Evolutionary conservation across 1,140 invertebrate genomes (phyloP), one percentile per base, ranked within the genome.

Genomic region (Sarcophaga bullata): DNA sequence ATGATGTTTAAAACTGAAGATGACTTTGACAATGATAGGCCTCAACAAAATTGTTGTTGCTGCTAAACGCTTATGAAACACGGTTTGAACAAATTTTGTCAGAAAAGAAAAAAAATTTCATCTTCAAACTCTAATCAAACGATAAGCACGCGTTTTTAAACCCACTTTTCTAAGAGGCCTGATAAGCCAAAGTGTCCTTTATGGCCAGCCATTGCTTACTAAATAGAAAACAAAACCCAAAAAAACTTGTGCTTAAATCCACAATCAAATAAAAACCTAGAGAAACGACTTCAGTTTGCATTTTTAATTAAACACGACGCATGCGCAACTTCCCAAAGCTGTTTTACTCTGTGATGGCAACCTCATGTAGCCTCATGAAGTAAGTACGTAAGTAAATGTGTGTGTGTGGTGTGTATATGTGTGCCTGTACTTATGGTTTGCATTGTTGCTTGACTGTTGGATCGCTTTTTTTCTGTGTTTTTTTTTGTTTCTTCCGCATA

Each of bases 291-390:
- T 37, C 25, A 37, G 25, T 37, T 68, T 68, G 62, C 62, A 68
- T 68, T 68, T 37, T 68, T 68, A 68, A 68, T 76, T 75, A 47
- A 17, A 37, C 46, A 50, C 85, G 85, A 85, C 87, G 87, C 87
- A 88, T 86, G 86, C 86, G 80, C 52, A 80, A 68, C 80, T 54
- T 52, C 13, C 73, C 3, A 25, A 8, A 9, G 25, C 46, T 19
- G 73, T n/a, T 50, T 68, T 25, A 9, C 17, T 68, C 62, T 68
- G 17, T 68, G 25, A 37, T 58, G 54, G 13, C 15, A 58, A 58
- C 7, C 54, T 58, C 11, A 2, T 37, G 4, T 37, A 2, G 54
- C 62, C 62, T 9, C n/a, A 17, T 25, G 25, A 68, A 15, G 50
- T 52, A 13, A 52, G 13, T 13, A 9, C 8, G 50, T 52, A 52